These are phyloP conservation scores for Cheirogaleus major DNA, from an alignment of 2,797 vertebrate genomes.

Conservation along the genomic window DNA sequence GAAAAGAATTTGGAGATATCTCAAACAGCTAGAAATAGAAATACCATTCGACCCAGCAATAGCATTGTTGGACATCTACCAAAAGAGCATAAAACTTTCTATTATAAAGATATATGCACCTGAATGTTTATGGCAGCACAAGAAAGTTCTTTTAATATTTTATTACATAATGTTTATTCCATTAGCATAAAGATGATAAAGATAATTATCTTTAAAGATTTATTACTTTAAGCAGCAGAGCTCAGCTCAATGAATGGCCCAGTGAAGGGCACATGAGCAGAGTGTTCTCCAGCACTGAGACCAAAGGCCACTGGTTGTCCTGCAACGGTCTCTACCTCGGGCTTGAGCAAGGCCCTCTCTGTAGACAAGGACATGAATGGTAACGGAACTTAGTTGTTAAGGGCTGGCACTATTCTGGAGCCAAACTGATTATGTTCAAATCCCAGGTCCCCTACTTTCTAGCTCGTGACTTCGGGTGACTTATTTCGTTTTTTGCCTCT, in stretches of 20 bases:
- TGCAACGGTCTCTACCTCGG: neutral
- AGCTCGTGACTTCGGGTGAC: neutral
- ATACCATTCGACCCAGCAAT: too few relatives aligned
- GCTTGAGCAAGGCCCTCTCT: neutral
- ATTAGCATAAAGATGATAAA: neutral
- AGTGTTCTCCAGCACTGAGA: neutral
- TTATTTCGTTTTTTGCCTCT: slow-evolving; percentile 5
- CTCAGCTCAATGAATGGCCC: neutral
- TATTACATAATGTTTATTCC: slow-evolving; percentile 9
- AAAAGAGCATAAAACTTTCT: too few relatives aligned
- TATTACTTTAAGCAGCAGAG: slow-evolving; percentile 20
- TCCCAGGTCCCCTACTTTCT: neutral
- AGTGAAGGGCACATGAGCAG: neutral
- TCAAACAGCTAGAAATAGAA: too few relatives aligned
- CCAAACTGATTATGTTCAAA: neutral
- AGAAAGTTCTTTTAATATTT: neutral
- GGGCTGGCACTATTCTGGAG: neutral
- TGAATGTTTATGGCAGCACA: too few relatives aligned
- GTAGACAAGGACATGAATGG: neutral
- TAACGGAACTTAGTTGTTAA: neutral
- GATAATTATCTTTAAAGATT: slow-evolving; percentile 15
- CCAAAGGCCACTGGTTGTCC: neutral
- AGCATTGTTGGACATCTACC: too few relatives aligned
- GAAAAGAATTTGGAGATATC: too few relatives aligned
- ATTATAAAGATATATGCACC: too few relatives aligned